phyloP scores from a whole-genome alignment of 2,113 vertebrate species.

The Dasyornis broadbenti region DNA sequence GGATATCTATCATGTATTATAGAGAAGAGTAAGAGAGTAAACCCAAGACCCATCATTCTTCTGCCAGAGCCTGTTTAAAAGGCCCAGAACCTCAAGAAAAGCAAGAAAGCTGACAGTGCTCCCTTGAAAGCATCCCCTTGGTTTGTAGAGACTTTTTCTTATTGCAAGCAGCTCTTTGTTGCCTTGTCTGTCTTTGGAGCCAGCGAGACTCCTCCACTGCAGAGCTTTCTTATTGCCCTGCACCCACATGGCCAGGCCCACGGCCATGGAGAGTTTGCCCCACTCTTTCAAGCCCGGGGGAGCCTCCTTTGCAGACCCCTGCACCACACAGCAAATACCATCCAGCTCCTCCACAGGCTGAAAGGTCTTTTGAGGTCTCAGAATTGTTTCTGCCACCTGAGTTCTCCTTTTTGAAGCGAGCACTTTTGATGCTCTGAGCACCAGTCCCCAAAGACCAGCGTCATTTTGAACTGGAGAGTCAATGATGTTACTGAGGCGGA shows the following conservation, averaged over 20 bases:
- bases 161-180: not conserved
- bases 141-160: not conserved
- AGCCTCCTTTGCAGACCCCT: not conserved
- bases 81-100: not conserved
- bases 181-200: not conserved
- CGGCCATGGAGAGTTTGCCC: not conserved
- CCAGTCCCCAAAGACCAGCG: conserved; percentile 11
- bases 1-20: not conserved
- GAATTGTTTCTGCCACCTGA: conserved; percentile 29
- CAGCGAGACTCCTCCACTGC: not conserved
- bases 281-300: not conserved
- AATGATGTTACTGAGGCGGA: not conserved
- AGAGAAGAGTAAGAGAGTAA: not conserved
- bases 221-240: not conserved
- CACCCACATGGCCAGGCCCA: not conserved
- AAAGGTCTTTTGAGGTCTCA: not conserved
- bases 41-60: not conserved
- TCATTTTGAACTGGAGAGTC: conserved; percentile 40
- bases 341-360: not conserved
- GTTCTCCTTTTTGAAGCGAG: conserved; percentile 24
- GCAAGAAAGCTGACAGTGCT: not conserved
- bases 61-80: not conserved
- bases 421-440: conserved; percentile 35
- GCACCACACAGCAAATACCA: not conserved
- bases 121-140: fast-evolving